A percentile compares a stretch with the other conserved stretches of the same genome.
phyloP scores from a whole-genome alignment of 2,888 invertebrate genomes.

The Ryuthela nishihirai region DNA sequence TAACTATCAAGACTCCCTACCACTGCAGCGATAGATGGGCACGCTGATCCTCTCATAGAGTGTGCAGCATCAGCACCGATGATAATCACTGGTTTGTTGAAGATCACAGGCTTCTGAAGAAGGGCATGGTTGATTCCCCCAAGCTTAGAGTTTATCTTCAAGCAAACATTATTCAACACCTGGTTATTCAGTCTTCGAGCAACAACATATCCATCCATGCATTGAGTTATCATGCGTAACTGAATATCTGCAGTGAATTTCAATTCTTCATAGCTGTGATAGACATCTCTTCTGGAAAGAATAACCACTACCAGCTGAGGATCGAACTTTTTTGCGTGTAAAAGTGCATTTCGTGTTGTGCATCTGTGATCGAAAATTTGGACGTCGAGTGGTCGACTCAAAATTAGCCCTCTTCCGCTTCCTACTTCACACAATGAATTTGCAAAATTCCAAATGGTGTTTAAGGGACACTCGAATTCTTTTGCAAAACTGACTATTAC shows the following conservation, averaged over 20 bases:
- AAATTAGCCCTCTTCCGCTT: constrained; percentile 8
- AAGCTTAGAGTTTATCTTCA: constrained; percentile 64
- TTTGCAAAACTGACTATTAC: constrained; percentile 11
- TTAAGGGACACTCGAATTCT: neutral
- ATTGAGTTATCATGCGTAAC: constrained; percentile 53
- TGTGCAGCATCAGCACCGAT: constrained; percentile 91
- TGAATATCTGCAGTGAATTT: constrained; percentile 46
- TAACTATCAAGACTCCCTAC: constrained; percentile 47
- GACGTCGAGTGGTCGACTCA: neutral
- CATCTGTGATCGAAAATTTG: neutral
- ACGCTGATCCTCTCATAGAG: constrained; percentile 57
- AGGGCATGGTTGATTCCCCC: constrained; percentile 58
- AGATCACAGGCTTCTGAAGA: constrained; percentile 34
- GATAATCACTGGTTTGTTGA: constrained; percentile 60
- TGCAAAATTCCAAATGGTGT: constrained; percentile 1
- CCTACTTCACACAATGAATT: neutral
- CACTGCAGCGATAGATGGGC: constrained; percentile 44
- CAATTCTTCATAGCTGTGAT: constrained; percentile 24
- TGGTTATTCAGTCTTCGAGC: constrained; percentile 10
- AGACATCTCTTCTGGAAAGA: constrained; percentile 3
- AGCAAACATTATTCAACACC: constrained; percentile 45
- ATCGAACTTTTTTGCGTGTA: neutral
- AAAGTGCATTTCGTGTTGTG: neutral
- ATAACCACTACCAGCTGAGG: constrained; percentile 21
- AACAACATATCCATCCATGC: constrained; percentile 52